phyloP scores from a whole-genome alignment of 2,888 invertebrate species.

The Chorisops tibialis region DNA sequence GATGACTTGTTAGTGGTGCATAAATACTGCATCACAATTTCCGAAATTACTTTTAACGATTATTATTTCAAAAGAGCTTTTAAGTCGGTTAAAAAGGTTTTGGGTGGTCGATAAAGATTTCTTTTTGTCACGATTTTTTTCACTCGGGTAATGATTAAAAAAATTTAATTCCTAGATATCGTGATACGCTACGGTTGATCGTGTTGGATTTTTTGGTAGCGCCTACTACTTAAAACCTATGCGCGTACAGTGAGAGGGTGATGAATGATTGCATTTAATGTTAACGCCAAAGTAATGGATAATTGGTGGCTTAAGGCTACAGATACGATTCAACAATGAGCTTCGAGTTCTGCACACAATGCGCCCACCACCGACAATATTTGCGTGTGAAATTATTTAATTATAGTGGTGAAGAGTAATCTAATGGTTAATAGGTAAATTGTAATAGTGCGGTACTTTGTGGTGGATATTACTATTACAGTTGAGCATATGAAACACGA shows the following conservation, averaged over 20 bases:
- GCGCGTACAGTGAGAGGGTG: conserved; percentile 16
- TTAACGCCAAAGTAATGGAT: conserved; percentile 6
- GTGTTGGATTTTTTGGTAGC: not conserved
- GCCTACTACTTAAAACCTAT: conserved; percentile 2
- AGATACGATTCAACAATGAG: not conserved
- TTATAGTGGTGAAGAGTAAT: not conserved
- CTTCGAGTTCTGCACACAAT: not conserved
- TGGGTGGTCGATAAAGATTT: conserved; percentile 15
- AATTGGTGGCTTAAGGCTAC: conserved; percentile 1
- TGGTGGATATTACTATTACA: too few species aligned
- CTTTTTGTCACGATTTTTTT: conserved; percentile 3
- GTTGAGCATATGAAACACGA: too few species aligned
- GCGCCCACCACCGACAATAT: not conserved
- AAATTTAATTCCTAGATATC: conserved; percentile 21
- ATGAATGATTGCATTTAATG: conserved; percentile 18
- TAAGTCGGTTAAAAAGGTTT: conserved; percentile 6
- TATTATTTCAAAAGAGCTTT: too few species aligned
- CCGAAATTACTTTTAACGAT: not conserved
- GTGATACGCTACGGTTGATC: conserved; percentile 8
- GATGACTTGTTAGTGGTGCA: conserved; percentile 9
- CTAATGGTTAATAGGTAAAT: too few species aligned
- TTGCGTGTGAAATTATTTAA: conserved; percentile 1
- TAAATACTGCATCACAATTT: not conserved
- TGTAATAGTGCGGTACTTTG: too few species aligned
- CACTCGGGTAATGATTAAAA: not conserved